These are phyloP conservation scores for Virgularia gustaviana DNA, from an alignment of 92 coral and sea anemone genomes.

Conservation along the genomic window DNA sequence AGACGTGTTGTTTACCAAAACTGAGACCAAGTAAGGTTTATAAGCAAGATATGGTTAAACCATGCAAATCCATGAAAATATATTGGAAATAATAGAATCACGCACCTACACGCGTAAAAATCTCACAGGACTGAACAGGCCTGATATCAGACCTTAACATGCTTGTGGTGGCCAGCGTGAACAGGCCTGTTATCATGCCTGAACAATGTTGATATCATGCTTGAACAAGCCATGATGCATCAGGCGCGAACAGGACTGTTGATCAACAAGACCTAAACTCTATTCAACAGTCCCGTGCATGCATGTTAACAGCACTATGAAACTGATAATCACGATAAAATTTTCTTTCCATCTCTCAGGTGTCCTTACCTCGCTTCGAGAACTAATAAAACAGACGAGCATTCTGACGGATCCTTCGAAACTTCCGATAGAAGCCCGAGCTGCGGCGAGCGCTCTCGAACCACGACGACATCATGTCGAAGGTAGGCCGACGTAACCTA, in stretches of 20 bases:
- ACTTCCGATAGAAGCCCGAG: constrained; percentile 79
- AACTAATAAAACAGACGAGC: constrained; percentile 83
- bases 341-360: constrained; percentile 39
- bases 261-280: neutral
- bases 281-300: neutral
- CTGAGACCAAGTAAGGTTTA: constrained; percentile 80
- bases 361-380: constrained; percentile 84
- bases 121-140: no score
- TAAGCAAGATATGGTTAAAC: neutral
- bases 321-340: neutral
- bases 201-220: no score
- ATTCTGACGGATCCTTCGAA: constrained; percentile 86
- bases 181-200: no score
- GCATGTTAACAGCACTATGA: no score
- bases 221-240: no score
- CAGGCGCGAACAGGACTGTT: no score
- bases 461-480: constrained; percentile 55
- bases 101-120: no score
- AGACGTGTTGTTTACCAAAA: constrained; percentile 84
- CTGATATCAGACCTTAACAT: no score
- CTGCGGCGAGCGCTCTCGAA: constrained; percentile 61
- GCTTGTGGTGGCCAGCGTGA: no score
- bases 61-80: neutral
- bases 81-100: neutral
- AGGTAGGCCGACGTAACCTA: constrained; percentile 21